Conservation (phyloP, 2,888 invertebrate genomes). For the Molorchus minor region DNA sequence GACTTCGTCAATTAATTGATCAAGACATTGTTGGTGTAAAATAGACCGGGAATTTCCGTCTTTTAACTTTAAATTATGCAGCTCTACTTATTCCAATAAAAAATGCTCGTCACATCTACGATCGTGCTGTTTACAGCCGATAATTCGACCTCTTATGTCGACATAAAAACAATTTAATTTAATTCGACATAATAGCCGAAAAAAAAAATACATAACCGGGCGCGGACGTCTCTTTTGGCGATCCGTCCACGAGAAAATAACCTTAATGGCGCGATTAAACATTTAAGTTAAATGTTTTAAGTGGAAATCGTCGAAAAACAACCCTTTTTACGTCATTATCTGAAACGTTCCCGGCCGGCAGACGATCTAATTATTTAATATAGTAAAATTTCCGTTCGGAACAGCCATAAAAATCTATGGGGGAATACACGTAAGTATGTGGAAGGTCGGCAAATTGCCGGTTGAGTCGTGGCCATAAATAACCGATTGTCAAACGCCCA, state of each 20-base stretch:
- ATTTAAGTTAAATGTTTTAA: slow-evolving; percentile 44
- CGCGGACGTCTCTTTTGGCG: neutral
- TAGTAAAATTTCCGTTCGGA: slow-evolving; percentile 3
- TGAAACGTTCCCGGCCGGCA: neutral
- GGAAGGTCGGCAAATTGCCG: slow-evolving; percentile 24
- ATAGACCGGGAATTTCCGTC: no score
- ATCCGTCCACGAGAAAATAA: slow-evolving; percentile 8
- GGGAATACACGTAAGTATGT: slow-evolving; percentile 12
- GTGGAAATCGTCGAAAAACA: slow-evolving; percentile 37
- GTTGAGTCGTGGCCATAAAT: slow-evolving; percentile 19
- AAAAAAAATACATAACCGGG: neutral
- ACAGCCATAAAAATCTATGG: slow-evolving; percentile 22
- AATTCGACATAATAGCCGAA: slow-evolving; percentile 1
- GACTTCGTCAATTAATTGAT: no score
- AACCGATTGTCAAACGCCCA: slow-evolving; percentile 12
- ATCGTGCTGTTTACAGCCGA: neutral
- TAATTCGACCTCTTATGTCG: neutral
- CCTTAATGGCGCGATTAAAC: slow-evolving; percentile 41
- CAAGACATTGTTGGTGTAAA: no score
- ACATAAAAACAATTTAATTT: slow-evolving; percentile 11
- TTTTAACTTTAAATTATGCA: no score
- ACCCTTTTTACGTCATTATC: slow-evolving; percentile 15
- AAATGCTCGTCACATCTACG: neutral
- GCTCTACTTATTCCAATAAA: no score
- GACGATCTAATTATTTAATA: slow-evolving; percentile 11